phyloP scores from a whole-genome alignment of 2,888 invertebrate genomes.

The Troides helena region DNA sequence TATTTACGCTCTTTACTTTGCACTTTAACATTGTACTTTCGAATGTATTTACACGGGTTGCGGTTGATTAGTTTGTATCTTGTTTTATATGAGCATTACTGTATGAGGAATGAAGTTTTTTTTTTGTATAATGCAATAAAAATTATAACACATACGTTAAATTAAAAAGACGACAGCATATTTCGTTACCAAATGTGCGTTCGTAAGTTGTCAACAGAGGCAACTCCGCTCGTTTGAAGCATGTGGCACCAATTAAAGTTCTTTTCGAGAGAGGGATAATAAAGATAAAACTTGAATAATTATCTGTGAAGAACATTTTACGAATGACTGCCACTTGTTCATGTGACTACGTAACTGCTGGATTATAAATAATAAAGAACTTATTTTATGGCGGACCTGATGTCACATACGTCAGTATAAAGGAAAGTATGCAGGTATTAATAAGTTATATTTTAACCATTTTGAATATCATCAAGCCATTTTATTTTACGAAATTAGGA shows the following conservation, averaged over 20 bases:
- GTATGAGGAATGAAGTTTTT: slow-evolving; percentile 2
- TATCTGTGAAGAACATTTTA: slow-evolving; percentile 70
- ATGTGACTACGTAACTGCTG: slow-evolving; percentile 54
- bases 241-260: slow-evolving; percentile 77
- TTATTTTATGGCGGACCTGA: slow-evolving; percentile 17
- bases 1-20: slow-evolving; percentile 6
- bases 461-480: background rate
- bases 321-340: slow-evolving; percentile 69
- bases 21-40: background rate
- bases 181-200: slow-evolving; percentile 49
- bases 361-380: slow-evolving; percentile 31
- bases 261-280: slow-evolving; percentile 68
- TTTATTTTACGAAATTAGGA: background rate
- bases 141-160: slow-evolving; percentile 24
- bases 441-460: background rate
- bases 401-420: slow-evolving; percentile 5
- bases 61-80: background rate
- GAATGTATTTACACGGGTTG: background rate
- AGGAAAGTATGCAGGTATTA: background rate
- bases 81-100: background rate
- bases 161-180: slow-evolving; percentile 39
- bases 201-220: slow-evolving; percentile 56
- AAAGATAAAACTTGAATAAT: slow-evolving; percentile 75
- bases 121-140: slow-evolving; percentile 18
- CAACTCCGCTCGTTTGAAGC: slow-evolving; percentile 59